These are phyloP conservation scores for Leucophenga montana DNA, from an alignment of 2,888 invertebrate genomes.

Conservation along the genomic window DNA sequence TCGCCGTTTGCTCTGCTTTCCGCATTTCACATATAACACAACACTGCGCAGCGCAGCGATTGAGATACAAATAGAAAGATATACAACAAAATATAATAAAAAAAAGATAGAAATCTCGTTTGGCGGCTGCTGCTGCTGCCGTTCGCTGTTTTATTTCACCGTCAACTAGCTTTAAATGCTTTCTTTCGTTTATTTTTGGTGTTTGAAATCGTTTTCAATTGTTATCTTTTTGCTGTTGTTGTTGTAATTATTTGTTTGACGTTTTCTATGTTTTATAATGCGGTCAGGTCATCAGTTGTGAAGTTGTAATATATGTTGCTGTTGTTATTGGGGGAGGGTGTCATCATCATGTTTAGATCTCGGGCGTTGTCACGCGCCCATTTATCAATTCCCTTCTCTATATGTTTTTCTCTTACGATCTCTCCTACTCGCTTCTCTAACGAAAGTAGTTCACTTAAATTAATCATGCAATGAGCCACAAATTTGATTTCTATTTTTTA, in stretches of 20 bases:
- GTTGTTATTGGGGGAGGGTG: constrained; percentile 9
- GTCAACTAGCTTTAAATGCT: constrained; percentile 9
- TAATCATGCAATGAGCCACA: background rate
- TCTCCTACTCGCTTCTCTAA: background rate
- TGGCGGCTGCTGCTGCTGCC: constrained; percentile 4
- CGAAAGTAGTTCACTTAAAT: background rate
- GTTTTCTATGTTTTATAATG: constrained; percentile 35
- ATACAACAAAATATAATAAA: background rate
- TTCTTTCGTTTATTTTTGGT: constrained; percentile 30
- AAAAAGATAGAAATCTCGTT: constrained; percentile 18
- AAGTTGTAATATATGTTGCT: too few species aligned
- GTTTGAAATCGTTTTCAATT: constrained; percentile 21
- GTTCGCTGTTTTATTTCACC: background rate
- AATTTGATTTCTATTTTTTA: constrained; percentile 4
- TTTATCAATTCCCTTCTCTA: constrained; percentile 8
- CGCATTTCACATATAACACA: constrained; percentile 53
- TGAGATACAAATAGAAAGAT: constrained; percentile 13
- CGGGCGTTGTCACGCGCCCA: constrained; percentile 44
- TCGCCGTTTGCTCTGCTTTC: constrained; percentile 44
- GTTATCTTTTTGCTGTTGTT: constrained; percentile 20
- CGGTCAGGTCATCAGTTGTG: constrained; percentile 18
- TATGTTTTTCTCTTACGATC: background rate
- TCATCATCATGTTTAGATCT: too few species aligned
- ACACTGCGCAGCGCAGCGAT: background rate
- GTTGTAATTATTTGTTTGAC: constrained; percentile 29